These are phyloP conservation scores for Charanyca ferruginea DNA, from an alignment of 2,888 invertebrate species.

Conservation along the genomic window DNA sequence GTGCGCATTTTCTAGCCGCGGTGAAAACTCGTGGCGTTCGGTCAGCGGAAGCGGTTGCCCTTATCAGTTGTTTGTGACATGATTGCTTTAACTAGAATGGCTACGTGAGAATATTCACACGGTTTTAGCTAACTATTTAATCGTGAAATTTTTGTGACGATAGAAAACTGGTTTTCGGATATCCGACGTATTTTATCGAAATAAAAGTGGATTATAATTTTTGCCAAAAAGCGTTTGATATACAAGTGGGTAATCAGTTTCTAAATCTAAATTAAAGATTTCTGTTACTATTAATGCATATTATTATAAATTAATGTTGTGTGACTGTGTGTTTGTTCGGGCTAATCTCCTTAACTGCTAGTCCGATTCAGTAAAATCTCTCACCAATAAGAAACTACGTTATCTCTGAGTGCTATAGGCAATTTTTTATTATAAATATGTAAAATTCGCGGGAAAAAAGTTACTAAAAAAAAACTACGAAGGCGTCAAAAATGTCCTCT, in stretches of 20 bases:
- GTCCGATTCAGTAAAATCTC: too few species aligned
- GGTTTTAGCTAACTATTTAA: slow-evolving; percentile 41
- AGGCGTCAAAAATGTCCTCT: too few species aligned
- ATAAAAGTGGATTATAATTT: slow-evolving; percentile 14
- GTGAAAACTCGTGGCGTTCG: slow-evolving; percentile 76
- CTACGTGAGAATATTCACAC: slow-evolving; percentile 81
- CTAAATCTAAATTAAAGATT: too few species aligned
- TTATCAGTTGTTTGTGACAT: slow-evolving; percentile 86
- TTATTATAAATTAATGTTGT: too few species aligned
- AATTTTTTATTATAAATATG: too few species aligned
- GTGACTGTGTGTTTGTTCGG: too few species aligned
- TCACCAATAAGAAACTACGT: too few species aligned
- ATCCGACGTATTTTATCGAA: background rate
- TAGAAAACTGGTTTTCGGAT: slow-evolving; percentile 2
- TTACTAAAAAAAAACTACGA: too few species aligned
- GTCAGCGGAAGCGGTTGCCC: slow-evolving; percentile 83
- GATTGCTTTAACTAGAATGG: slow-evolving; percentile 72
- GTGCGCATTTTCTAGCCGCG: slow-evolving; percentile 66
- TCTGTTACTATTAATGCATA: too few species aligned
- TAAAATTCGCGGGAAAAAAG: too few species aligned
- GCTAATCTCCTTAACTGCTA: too few species aligned
- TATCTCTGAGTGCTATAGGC: too few species aligned
- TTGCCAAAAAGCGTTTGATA: background rate
- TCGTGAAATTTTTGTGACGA: slow-evolving; percentile 11
- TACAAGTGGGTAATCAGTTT: background rate